Conservation (phyloP, 2,113 vertebrate genomes). For the Perccottus glenii region DNA sequence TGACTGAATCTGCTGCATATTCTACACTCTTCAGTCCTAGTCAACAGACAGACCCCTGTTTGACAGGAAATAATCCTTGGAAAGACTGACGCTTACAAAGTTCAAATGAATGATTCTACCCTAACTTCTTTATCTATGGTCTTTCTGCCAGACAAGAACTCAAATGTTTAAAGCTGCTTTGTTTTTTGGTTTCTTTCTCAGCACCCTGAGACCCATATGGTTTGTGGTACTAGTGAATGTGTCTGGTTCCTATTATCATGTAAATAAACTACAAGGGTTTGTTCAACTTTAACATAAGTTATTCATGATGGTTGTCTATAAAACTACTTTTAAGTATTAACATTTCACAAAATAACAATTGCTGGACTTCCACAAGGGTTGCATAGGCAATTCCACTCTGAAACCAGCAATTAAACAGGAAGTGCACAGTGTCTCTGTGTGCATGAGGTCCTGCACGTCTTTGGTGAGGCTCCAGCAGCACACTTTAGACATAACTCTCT, state of each 20-base stretch:
- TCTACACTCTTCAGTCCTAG: slow-evolving; percentile 41
- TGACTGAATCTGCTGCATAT: slow-evolving; percentile 61
- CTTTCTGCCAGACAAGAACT: neutral
- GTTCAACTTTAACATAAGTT: slow-evolving; percentile 27
- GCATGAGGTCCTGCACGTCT: slow-evolving; percentile 18
- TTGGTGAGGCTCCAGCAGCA: slow-evolving; percentile 10
- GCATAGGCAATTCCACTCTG: neutral
- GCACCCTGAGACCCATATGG: too few relatives aligned
- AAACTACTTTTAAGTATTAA: slow-evolving; percentile 34
- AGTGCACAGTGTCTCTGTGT: slow-evolving; percentile 4
- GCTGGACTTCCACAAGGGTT: slow-evolving; percentile 19
- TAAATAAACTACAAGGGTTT: slow-evolving; percentile 45
- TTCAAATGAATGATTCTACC: slow-evolving; percentile 35
- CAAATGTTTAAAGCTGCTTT: neutral
- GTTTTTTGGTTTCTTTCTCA: neutral
- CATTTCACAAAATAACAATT: slow-evolving; percentile 16
- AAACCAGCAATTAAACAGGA: slow-evolving; percentile 33
- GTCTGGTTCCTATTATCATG: slow-evolving; percentile 30
- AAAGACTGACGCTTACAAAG: slow-evolving; percentile 53
- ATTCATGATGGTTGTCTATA: slow-evolving; percentile 18
- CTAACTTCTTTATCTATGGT: slow-evolving; percentile 4
- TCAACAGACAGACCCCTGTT: slow-evolving; percentile 54
- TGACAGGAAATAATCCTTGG: slow-evolving; percentile 54
- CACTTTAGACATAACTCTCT: slow-evolving; percentile 37
- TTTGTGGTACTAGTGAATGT: slow-evolving; percentile 7